phyloP scores from a whole-genome alignment of 2,797 vertebrate species.

The Fistularia tabacaria region DNA sequence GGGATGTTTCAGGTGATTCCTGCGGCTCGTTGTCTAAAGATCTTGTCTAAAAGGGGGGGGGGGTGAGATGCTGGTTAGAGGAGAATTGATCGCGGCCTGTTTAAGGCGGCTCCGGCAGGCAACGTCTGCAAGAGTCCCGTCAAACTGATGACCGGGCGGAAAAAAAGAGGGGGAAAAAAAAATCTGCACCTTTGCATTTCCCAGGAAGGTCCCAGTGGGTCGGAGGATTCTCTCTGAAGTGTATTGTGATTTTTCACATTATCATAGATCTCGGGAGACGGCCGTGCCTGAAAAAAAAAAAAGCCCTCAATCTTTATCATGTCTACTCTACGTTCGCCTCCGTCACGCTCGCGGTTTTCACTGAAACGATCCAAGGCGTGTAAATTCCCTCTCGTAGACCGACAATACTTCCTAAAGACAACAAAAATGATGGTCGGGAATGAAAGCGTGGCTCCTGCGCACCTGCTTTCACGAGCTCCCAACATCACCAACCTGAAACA shows the following conservation, averaged over 20 bases:
- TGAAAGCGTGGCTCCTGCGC: neutral
- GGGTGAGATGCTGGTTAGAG: slow-evolving; percentile 37
- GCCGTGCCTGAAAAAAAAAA: too few relatives aligned
- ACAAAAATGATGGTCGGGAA: too few relatives aligned
- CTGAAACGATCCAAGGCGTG: too few relatives aligned
- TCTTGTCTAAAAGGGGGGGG: neutral
- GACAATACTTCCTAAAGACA: too few relatives aligned
- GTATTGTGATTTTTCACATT: slow-evolving; percentile 25
- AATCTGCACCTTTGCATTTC: slow-evolving; percentile 71
- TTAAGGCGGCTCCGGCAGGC: slow-evolving; percentile 52
- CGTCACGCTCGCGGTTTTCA: too few relatives aligned
- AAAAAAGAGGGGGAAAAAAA: slow-evolving; percentile 34
- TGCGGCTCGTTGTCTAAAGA: slow-evolving; percentile 23
- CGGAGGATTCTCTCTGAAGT: slow-evolving; percentile 43
- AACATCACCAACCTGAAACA: too few relatives aligned
- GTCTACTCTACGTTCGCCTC: too few relatives aligned
- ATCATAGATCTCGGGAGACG: slow-evolving; percentile 21
- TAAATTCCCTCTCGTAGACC: too few relatives aligned
- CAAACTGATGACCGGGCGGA: slow-evolving; percentile 69
- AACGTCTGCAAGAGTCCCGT: slow-evolving; percentile 57
- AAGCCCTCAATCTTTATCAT: too few relatives aligned
- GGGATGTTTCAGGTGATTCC: slow-evolving; percentile 22
- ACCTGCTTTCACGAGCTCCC: slow-evolving; percentile 8
- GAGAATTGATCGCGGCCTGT: slow-evolving; percentile 64
- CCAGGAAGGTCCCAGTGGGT: slow-evolving; percentile 51